A percentile compares a stretch with the other conserved stretches of the same genome.
Conservation (phyloP, 2,797 vertebrate species). For the Argyrosomus regius region DNA sequence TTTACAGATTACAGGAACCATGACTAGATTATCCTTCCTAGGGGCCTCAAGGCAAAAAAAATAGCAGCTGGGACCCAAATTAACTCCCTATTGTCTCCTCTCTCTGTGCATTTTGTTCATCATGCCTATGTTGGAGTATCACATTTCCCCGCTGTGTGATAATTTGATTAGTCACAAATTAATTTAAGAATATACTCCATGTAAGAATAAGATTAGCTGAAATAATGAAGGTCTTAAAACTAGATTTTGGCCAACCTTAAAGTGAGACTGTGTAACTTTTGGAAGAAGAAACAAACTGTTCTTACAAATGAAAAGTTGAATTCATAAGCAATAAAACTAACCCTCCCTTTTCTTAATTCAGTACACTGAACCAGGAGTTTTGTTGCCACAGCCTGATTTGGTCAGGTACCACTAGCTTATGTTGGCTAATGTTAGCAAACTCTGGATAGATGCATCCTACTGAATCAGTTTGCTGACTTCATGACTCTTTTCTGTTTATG, state of each 20-base stretch:
- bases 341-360: not conserved
- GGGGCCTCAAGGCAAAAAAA: no score
- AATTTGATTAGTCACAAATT: not conserved
- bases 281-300: not conserved
- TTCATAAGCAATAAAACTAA: no score
- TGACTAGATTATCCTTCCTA: no score
- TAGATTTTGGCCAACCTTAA: not conserved
- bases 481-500: not conserved
- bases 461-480: not conserved
- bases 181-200: not conserved
- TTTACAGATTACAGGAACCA: not conserved
- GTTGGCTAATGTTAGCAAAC: not conserved
- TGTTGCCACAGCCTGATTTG: not conserved
- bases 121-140: not conserved
- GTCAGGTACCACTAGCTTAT: not conserved
- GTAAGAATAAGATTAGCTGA: not conserved
- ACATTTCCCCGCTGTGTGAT: not conserved
- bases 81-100: not conserved
- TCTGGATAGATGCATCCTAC: not conserved
- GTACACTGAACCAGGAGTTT: no score
- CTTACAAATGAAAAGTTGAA: not conserved
- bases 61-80: not conserved
- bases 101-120: not conserved
- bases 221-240: not conserved
- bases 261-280: not conserved